Conservation (phyloP, 2,888 invertebrate genomes). For the Eupsilia transversa region DNA sequence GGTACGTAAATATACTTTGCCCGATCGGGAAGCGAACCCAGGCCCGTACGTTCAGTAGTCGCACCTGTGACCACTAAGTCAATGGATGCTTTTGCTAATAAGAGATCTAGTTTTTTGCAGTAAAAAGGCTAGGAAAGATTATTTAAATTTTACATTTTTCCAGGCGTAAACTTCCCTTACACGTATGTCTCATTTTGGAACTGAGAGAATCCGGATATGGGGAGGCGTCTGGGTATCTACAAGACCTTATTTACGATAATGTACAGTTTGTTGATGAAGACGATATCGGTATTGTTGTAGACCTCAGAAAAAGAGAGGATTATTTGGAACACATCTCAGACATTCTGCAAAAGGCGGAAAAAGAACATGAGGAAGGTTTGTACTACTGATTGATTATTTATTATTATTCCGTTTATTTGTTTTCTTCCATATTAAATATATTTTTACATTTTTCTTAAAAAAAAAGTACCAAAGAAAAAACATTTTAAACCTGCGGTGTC, state of each 20-base stretch:
- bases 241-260: slow-evolving; percentile 90
- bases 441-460: background rate
- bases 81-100: background rate
- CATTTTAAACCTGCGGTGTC: too few relatives aligned
- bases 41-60: background rate
- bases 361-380: slow-evolving; percentile 80
- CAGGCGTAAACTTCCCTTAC: slow-evolving; percentile 88
- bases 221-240: slow-evolving; percentile 88
- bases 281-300: slow-evolving; percentile 88
- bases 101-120: background rate
- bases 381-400: background rate
- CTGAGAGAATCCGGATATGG: slow-evolving; percentile 87
- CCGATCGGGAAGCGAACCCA: background rate
- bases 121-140: background rate
- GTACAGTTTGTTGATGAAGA: slow-evolving; percentile 85
- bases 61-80: background rate
- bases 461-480: too few relatives aligned
- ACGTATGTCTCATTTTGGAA: slow-evolving; percentile 90
- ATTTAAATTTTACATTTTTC: slow-evolving; percentile 22
- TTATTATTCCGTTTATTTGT: background rate
- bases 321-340: slow-evolving; percentile 81
- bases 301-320: slow-evolving; percentile 79
- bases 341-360: slow-evolving; percentile 82
- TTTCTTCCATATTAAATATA: background rate
- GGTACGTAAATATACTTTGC: too few relatives aligned